Base-by-base conservation (phyloP, 1,140 invertebrate genomes). In the Choristoneura fumiferana region DNA sequence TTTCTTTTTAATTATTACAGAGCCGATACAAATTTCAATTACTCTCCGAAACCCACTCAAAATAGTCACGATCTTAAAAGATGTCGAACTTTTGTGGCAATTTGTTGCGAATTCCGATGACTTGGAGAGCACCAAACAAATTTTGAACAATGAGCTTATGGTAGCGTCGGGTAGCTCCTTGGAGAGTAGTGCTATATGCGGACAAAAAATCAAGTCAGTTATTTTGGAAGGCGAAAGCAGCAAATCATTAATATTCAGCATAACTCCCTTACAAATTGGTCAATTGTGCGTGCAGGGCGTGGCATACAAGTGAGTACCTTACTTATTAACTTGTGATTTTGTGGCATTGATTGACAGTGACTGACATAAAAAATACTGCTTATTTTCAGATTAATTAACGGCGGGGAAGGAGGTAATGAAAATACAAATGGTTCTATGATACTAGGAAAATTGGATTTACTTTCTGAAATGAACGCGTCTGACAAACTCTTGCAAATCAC, bases 81-180 rank as follows among this genome's bases (percentile, higher is more conserved):
- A 96, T 64, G 89, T 98, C 2, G 92, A 93, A 70, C 82, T 98
- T 12, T 81, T 97, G n/a, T 98, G 96, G 96, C 92, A 90, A 13
- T 95, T 96, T 57, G 90, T 83, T 2, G 74, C 90, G 15, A 83
- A 81, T 4, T 76, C 81, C 13, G 80, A 89, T 15, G 84, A 89
- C 6, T 34, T 78, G 13, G 84, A 83, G 14, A 71, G 54, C 14
- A 59, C 63, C 45, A 65, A 67, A 8, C 69, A 78, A 34, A 34
- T 72, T 4, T 55, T 90, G 36, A 81, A 76, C 38, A 87, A 90
- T 36, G 86, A 89, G 56, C 73, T 72, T 4, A 63, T 71, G 9
- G 62, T 91, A 15, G 81, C 87, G 0, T 71, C 84, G 0, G 86
- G 79, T 29, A 73, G 63, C 22, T 66, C 58, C 4, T 52, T 85